Evolutionary conservation across 2,113 vertebrate genomes (phyloP).

Genomic region (Rhabdornis inornatus): DNA sequence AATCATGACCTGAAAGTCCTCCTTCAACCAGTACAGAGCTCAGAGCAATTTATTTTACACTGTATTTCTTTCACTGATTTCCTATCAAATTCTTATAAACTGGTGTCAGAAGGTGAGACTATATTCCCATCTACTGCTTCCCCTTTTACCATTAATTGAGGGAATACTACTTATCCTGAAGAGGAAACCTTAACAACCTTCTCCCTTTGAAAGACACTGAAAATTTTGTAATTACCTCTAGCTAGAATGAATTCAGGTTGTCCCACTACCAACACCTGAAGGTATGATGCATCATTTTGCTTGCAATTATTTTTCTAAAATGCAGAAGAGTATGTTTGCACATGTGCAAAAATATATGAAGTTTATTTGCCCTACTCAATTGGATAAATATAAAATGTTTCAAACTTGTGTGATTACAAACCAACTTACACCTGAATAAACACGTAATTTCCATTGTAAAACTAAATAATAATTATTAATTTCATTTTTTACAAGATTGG

Average conservation of each 20-base stretch:
- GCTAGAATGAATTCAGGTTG: neutral
- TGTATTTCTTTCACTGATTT: neutral
- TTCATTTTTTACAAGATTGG: neutral
- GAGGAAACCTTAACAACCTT: neutral
- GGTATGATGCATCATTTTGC: neutral
- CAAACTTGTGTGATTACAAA: neutral
- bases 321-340: neutral
- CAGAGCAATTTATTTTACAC: neutral
- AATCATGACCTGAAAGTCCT: neutral
- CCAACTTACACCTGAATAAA: neutral
- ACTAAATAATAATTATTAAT: neutral
- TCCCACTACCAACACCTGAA: neutral
- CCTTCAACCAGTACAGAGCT: neutral
- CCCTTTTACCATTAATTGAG: neutral
- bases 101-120: neutral
- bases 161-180: neutral
- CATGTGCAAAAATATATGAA: neutral
- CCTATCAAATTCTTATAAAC: neutral
- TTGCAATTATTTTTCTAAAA: neutral
- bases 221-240: neutral
- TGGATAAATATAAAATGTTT: neutral
- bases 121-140: neutral
- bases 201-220: neutral
- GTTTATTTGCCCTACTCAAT: neutral
- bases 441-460: neutral